Conservation (phyloP, 2,797 vertebrate species). For the Numenius phaeopus region DNA sequence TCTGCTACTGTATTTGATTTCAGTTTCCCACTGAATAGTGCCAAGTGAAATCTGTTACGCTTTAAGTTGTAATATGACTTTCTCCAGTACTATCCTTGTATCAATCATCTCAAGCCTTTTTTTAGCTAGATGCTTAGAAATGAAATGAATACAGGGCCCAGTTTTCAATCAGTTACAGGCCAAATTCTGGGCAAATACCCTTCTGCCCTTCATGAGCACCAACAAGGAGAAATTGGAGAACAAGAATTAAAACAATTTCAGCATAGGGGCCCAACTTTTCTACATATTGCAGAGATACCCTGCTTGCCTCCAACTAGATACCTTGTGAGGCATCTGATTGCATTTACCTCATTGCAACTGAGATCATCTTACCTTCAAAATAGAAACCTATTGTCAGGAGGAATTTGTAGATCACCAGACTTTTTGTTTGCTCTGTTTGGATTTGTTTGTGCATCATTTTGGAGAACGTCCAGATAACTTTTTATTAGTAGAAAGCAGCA, state of each 20-base stretch:
- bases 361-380: not conserved
- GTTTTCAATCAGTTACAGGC: constrained; percentile 43
- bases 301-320: not conserved
- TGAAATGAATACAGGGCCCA: not conserved
- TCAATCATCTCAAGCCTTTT: constrained; percentile 27
- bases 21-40: constrained; percentile 49
- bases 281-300: not conserved
- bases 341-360: not conserved
- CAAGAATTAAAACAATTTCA: not conserved
- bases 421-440: not conserved
- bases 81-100: not conserved
- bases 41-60: constrained; percentile 54
- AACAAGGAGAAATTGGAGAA: not conserved
- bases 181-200: not conserved
- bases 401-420: not conserved
- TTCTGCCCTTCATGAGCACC: not conserved
- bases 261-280: not conserved
- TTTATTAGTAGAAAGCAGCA: not conserved
- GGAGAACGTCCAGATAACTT: not conserved
- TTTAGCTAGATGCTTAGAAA: constrained; percentile 39
- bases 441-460: not conserved
- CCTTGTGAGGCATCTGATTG: not conserved
- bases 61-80: constrained; percentile 55
- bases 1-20: constrained; percentile 76
- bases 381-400: not conserved